These are phyloP conservation scores for Pogonomyrmex californicus DNA, from an alignment of 1,140 invertebrate genomes.

Conservation along the genomic window DNA sequence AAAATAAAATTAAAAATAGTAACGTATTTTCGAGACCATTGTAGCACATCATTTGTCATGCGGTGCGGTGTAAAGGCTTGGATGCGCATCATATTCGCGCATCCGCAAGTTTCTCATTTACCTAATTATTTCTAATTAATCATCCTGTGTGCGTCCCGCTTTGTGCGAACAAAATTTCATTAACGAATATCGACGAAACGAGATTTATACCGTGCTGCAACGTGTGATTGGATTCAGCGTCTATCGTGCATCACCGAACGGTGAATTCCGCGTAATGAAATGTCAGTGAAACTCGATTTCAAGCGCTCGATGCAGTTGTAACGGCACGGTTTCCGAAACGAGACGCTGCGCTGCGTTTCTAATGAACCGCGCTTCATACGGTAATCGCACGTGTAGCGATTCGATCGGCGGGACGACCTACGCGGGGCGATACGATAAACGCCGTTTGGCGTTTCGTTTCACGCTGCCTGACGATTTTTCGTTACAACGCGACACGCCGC, in stretches of 20 bases:
- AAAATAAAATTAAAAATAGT: neutral
- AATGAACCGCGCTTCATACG: constrained; percentile 62
- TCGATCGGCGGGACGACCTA: constrained; percentile 37
- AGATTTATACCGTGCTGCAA: constrained; percentile 35
- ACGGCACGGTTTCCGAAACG: constrained; percentile 27
- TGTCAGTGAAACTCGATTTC: constrained; percentile 57
- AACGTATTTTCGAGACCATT: neutral
- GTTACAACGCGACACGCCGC: constrained; percentile 28
- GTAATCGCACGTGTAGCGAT: constrained; percentile 45
- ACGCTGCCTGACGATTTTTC: constrained; percentile 36
- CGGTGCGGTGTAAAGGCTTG: no score
- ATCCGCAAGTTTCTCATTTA: constrained; percentile 14
- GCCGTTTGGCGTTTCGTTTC: constrained; percentile 59
- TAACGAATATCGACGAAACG: constrained; percentile 50
- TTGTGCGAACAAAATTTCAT: constrained; percentile 45
- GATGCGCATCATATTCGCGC: neutral
- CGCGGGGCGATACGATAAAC: constrained; percentile 45
- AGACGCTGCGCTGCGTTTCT: constrained; percentile 51
- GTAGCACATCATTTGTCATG: neutral
- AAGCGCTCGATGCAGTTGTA: constrained; percentile 41
- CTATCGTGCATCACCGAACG: constrained; percentile 47
- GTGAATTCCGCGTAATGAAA: constrained; percentile 61
- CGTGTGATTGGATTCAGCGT: constrained; percentile 43
- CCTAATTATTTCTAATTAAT: constrained; percentile 4
- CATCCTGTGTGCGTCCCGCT: neutral